Percentiles rank a stretch among this genome's conserved stretches.
Conservation (phyloP, 2,113 vertebrate genomes). For the Perca flavescens region DNA sequence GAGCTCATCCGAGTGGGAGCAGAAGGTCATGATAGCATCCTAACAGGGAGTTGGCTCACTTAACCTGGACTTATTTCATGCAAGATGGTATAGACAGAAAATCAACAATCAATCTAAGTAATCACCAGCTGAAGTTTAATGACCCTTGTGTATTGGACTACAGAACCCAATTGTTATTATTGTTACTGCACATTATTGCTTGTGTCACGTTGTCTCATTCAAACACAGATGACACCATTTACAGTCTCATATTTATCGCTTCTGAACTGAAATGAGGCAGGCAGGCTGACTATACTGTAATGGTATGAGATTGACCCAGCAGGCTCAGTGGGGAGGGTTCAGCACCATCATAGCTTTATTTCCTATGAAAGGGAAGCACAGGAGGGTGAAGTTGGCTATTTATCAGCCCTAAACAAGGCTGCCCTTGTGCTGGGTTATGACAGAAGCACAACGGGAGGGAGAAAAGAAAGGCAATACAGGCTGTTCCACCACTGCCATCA, state of each 20-base stretch:
- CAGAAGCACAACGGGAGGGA: conserved; percentile 49
- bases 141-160: conserved; percentile 40
- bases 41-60: conserved; percentile 46
- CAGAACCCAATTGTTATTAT: conserved; percentile 12
- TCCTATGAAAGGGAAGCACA: conserved; percentile 43
- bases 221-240: conserved; percentile 34
- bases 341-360: conserved; percentile 38
- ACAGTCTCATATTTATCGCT: conserved; percentile 4
- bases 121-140: conserved; percentile 46
- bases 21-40: conserved; percentile 51
- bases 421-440: conserved; percentile 52
- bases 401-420: conserved; percentile 49
- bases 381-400: conserved; percentile 50
- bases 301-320: conserved; percentile 49
- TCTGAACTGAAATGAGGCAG: conserved; percentile 31
- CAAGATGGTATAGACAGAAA: conserved; percentile 50
- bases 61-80: conserved; percentile 53
- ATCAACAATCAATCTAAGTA: conserved; percentile 48
- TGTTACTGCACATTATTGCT: conserved; percentile 1
- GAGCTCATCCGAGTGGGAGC: conserved; percentile 53
- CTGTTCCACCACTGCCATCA: conserved; percentile 10
- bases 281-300: conserved; percentile 14
- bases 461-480: conserved; percentile 19
- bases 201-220: conserved; percentile 19
- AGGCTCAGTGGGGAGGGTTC: conserved; percentile 33